A percentile compares a stretch with the other conserved stretches of the same genome.
Evolutionary conservation across 2,888 invertebrate genomes (phyloP).

Genomic region (Agrypnus murinus): DNA sequence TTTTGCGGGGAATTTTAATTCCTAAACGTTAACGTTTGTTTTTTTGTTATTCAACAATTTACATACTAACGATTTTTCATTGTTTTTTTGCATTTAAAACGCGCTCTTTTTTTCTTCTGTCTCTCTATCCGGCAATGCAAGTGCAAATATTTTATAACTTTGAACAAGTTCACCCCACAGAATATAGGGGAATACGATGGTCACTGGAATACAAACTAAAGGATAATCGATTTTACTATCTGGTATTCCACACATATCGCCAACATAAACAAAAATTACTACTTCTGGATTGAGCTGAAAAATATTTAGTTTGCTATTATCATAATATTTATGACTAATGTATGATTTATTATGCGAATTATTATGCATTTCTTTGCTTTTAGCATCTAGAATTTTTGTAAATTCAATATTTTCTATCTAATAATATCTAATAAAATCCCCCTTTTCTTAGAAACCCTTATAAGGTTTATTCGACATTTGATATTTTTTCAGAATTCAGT

Average conservation of each 20-base stretch:
- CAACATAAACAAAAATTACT: slow-evolving; percentile 54
- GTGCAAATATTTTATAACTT: slow-evolving; percentile 1
- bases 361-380: too few relatives aligned
- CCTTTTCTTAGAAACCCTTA: too few relatives aligned
- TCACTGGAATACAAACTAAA: slow-evolving; percentile 52
- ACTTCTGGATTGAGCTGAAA: slow-evolving; percentile 50
- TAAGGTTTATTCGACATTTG: too few relatives aligned
- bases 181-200: slow-evolving; percentile 42
- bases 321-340: slow-evolving; percentile 33
- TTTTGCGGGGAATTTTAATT: slow-evolving; percentile 36
- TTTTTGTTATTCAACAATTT: slow-evolving; percentile 35
- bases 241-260: slow-evolving; percentile 51
- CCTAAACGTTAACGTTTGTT: slow-evolving; percentile 32
- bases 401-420: too few relatives aligned
- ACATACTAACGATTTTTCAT: slow-evolving; percentile 35
- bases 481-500: too few relatives aligned
- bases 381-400: too few relatives aligned
- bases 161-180: slow-evolving; percentile 9
- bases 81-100: slow-evolving; percentile 26
- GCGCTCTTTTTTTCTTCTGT: too few relatives aligned
- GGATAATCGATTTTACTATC: slow-evolving; percentile 49
- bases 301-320: slow-evolving; percentile 52
- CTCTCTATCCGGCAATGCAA: not conserved
- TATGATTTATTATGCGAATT: too few relatives aligned
- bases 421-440: too few relatives aligned